Percentiles rank a stretch among this genome's conserved stretches.
Evolutionary conservation across 2,797 vertebrate species (phyloP).

Genomic region (Mus caroli): DNA sequence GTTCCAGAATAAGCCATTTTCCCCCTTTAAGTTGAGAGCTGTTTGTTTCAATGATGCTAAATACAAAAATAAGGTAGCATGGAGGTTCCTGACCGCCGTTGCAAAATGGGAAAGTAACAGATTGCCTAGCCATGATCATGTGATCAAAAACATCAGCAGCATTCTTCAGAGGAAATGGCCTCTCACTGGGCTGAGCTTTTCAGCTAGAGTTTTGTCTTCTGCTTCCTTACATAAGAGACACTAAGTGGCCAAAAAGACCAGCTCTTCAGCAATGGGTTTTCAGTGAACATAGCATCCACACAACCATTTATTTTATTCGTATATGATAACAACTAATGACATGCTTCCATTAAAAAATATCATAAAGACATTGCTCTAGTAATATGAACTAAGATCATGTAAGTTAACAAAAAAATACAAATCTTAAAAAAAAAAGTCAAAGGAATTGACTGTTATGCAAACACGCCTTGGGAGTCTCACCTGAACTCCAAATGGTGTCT

Average conservation of each 20-base stretch:
- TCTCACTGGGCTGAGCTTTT: background rate
- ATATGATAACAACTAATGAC: constrained; percentile 25
- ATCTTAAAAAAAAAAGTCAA: background rate
- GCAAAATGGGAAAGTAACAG: background rate
- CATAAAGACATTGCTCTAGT: background rate
- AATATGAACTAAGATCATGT: background rate
- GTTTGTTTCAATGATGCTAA: background rate
- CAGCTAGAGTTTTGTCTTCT: background rate
- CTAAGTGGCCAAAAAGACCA: background rate
- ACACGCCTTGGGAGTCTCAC: background rate
- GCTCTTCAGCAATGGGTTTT: background rate
- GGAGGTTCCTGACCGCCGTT: constrained; percentile 20
- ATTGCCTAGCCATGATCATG: background rate
- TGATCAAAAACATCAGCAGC: background rate
- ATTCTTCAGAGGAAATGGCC: background rate
- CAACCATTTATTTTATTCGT: background rate
- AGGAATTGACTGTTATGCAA: background rate
- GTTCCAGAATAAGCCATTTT: background rate
- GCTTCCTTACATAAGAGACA: background rate
- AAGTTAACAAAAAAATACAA: background rate
- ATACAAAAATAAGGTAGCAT: constrained; percentile 41
- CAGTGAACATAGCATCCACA: background rate
- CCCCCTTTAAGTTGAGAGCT: background rate
- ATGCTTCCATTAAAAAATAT: background rate
- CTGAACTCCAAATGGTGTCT: background rate